A percentile compares a stretch with the other conserved stretches of the same genome.
Evolutionary conservation across 2,113 vertebrate genomes (phyloP).

Genomic region (Corythornis madagascariensis): DNA sequence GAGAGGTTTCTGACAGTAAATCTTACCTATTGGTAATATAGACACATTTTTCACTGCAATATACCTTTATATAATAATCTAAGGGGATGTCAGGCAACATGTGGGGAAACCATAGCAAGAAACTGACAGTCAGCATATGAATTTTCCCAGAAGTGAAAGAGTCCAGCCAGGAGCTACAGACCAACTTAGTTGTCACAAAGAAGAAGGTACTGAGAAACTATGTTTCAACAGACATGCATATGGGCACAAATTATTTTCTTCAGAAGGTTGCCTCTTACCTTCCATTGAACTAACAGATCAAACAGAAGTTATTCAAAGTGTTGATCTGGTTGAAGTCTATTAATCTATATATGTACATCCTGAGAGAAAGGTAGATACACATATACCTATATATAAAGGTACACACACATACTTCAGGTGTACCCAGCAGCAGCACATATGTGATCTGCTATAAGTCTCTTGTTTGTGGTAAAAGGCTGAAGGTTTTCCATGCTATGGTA

Average conservation of each 20-base stretch:
- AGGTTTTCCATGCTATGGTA: neutral
- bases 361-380: fast-evolving
- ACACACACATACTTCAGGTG: neutral
- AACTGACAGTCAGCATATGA: neutral
- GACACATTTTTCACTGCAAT: neutral
- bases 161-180: neutral
- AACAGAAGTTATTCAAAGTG: neutral
- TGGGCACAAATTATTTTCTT: neutral
- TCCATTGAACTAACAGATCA: neutral
- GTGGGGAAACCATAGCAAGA: neutral
- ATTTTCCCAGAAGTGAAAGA: neutral
- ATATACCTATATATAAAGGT: fast-evolving
- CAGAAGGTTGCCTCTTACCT: neutral
- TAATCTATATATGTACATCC: neutral
- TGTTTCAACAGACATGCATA: neutral
- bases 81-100: neutral
- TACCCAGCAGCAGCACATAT: fast-evolving
- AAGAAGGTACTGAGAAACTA: neutral
- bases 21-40: neutral
- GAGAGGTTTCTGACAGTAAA: neutral
- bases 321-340: neutral
- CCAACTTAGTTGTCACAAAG: neutral
- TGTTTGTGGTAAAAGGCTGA: neutral
- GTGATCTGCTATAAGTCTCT: neutral
- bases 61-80: neutral